Evolutionary conservation across 2,113 vertebrate genomes (phyloP).

Genomic region (Chunga burmeisteri): DNA sequence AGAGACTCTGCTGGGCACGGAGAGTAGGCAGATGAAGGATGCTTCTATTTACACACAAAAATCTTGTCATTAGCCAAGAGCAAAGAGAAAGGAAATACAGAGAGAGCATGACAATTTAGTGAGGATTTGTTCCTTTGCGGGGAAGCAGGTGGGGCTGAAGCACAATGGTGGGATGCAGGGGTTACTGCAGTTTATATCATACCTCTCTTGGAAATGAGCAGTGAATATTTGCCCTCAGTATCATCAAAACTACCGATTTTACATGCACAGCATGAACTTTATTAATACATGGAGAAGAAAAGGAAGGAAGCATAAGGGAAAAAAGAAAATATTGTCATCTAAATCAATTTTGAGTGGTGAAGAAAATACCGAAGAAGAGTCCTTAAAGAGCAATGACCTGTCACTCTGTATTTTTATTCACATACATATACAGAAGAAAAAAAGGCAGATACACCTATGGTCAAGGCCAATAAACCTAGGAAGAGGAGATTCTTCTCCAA

Average conservation of each 20-base stretch:
- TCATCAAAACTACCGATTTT: background rate
- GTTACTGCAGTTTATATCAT: background rate
- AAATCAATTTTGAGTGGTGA: background rate
- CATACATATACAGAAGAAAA: background rate
- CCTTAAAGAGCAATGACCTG: background rate
- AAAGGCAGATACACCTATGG: background rate
- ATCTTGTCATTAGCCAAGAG: background rate
- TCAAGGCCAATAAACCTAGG: background rate
- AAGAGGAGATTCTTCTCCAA: background rate
- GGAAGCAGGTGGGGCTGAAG: background rate
- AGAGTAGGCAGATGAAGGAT: background rate
- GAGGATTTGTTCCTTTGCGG: background rate
- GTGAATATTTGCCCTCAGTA: background rate
- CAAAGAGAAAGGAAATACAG: background rate
- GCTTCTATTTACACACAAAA: constrained; percentile 30
- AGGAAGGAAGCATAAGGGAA: background rate
- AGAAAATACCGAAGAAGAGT: background rate
- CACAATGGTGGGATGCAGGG: background rate
- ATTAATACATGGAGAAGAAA: background rate
- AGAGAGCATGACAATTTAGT: background rate
- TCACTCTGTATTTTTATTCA: background rate
- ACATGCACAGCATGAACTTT: background rate
- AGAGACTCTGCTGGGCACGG: background rate
- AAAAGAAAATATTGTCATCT: background rate
- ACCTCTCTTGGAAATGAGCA: background rate